These are phyloP conservation scores for Phyllotreta striolata DNA, from an alignment of 2,888 invertebrate genomes.

Conservation along the genomic window DNA sequence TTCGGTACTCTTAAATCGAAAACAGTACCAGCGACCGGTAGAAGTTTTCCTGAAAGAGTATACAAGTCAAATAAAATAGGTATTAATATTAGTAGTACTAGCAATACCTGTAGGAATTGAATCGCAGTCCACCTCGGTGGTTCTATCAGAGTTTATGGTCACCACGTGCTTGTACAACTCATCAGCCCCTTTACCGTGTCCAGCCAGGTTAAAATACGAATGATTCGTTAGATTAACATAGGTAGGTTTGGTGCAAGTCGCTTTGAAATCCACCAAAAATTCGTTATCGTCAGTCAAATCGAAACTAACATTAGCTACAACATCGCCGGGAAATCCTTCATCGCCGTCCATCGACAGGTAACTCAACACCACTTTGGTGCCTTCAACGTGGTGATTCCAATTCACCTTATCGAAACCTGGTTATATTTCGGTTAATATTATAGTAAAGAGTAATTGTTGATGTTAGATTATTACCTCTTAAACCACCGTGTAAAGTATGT, in stretches of 20 bases:
- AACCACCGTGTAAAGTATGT: constrained; percentile 84
- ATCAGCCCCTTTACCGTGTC: constrained; percentile 77
- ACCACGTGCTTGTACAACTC: constrained; percentile 75
- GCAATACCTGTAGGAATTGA: constrained; percentile 75
- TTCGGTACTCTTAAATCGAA: constrained; percentile 78
- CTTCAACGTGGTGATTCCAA: constrained; percentile 72
- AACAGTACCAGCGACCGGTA: constrained; percentile 72
- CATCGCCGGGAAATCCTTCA: constrained; percentile 89
- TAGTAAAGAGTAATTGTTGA: not conserved
- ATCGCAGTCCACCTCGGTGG: constrained; percentile 74
- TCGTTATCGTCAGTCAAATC: constrained; percentile 77
- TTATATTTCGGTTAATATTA: not conserved
- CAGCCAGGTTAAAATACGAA: constrained; percentile 91
- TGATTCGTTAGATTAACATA: constrained; percentile 88
- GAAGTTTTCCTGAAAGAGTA: constrained; percentile 68
- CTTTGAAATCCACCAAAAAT: constrained; percentile 77
- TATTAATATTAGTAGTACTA: constrained; percentile 1
- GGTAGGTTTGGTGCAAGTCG: constrained; percentile 79
- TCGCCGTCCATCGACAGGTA: constrained; percentile 81
- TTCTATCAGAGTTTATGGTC: constrained; percentile 78
- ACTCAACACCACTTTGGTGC: constrained; percentile 73
- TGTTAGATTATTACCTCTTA: constrained; percentile 60
- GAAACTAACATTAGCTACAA: constrained; percentile 75
- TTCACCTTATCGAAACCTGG: constrained; percentile 77
- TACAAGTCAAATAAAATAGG: constrained; percentile 6